Conservation (phyloP, 2,113 vertebrate species). For the Anser cygnoides region DNA sequence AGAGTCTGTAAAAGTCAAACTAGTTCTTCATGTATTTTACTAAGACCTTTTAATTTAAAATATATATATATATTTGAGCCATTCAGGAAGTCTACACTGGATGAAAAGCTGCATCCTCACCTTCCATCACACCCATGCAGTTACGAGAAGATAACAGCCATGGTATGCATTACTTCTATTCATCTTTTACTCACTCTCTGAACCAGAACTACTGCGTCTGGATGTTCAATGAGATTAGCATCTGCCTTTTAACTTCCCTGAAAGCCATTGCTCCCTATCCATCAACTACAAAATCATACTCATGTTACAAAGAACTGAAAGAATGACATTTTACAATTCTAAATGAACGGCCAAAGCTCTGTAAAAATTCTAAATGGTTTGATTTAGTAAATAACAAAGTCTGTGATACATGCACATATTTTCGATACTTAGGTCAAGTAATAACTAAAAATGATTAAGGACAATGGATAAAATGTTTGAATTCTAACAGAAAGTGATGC, state of each 20-base stretch:
- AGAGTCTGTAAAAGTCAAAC: neutral
- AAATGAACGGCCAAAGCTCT: neutral
- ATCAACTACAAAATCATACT: neutral
- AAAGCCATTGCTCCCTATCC: neutral
- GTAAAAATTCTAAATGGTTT: neutral
- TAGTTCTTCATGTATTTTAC: neutral
- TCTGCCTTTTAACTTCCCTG: neutral
- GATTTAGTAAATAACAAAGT: neutral
- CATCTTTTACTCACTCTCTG: neutral
- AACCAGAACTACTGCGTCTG: neutral
- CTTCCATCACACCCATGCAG: neutral
- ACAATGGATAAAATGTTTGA: neutral
- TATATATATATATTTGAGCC: no score
- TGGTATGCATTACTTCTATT: neutral
- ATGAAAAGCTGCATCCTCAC: neutral
- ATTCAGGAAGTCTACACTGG: neutral
- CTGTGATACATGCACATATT: neutral
- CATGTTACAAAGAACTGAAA: neutral
- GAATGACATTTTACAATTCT: neutral
- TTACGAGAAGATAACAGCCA: neutral
- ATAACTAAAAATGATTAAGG: neutral
- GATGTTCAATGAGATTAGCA: neutral
- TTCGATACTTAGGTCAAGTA: neutral
- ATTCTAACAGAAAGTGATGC: slow-evolving; percentile 1
- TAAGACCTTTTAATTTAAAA: neutral